A percentile compares a stretch with the other conserved stretches of the same genome.
phyloP scores from a whole-genome alignment of 2,888 invertebrate genomes.

The Drosophila trichaetosa region DNA sequence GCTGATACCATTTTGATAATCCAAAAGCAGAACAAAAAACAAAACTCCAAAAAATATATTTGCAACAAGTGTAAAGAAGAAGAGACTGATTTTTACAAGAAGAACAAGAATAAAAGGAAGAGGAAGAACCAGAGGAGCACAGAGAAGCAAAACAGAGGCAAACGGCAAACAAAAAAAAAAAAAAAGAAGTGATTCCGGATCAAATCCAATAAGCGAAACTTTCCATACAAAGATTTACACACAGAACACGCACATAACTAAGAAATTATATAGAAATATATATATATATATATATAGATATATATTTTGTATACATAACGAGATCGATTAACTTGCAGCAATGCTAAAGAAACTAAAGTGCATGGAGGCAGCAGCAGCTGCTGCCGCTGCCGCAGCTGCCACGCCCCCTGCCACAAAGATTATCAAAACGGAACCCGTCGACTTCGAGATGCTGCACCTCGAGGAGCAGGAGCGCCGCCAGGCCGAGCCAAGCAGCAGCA shows the following conservation, averaged over 20 bases:
- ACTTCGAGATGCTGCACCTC: slow-evolving; percentile 79
- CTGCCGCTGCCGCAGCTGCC: slow-evolving; percentile 31
- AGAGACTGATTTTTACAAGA: slow-evolving; percentile 81
- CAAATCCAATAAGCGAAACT: slow-evolving; percentile 67
- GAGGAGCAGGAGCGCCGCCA: slow-evolving; percentile 47
- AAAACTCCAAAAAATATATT: slow-evolving; percentile 33
- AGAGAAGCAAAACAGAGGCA: slow-evolving; percentile 52
- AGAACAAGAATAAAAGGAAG: slow-evolving; percentile 17
- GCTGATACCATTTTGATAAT: slow-evolving; percentile 78
- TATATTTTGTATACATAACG: slow-evolving; percentile 17
- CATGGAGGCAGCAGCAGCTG: slow-evolving; percentile 72
- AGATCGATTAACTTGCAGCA: slow-evolving; percentile 43
- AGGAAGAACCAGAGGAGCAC: slow-evolving; percentile 10
- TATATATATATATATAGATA: not conserved
- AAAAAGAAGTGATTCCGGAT: slow-evolving; percentile 73
- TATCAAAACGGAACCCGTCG: slow-evolving; percentile 84
- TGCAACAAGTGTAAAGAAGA: slow-evolving; percentile 76
- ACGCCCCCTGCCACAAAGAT: slow-evolving; percentile 48
- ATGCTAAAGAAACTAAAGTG: slow-evolving; percentile 84
- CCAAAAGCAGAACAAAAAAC: slow-evolving; percentile 37
- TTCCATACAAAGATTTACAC: slow-evolving; percentile 26
- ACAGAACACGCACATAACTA: slow-evolving; percentile 22
- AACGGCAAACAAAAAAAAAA: slow-evolving; percentile 7
- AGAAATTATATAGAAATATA: slow-evolving; percentile 16
- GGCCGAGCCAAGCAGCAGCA: slow-evolving; percentile 46